Evolutionary conservation across 1,140 invertebrate species (phyloP).

Genomic region (Drosophila watanabei): DNA sequence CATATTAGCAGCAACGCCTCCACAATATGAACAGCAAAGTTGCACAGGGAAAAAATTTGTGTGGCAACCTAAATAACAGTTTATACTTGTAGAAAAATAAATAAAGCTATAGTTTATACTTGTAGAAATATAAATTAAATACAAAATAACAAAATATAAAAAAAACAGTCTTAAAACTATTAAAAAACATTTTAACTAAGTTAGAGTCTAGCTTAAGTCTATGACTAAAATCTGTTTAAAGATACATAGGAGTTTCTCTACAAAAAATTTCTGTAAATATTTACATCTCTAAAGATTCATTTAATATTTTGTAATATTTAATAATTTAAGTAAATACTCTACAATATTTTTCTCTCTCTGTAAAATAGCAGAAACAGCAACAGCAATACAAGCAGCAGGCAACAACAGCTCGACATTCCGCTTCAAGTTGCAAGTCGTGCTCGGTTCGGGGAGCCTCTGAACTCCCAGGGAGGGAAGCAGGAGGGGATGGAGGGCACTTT

Average conservation of each 20-base stretch:
- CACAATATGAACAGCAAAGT: slow-evolving; percentile 26
- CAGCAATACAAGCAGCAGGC: slow-evolving; percentile 16
- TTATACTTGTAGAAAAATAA: neutral
- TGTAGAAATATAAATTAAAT: neutral
- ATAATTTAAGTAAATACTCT: neutral
- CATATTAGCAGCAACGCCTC: slow-evolving; percentile 68
- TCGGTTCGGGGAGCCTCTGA: slow-evolving; percentile 26
- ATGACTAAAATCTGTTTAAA: neutral
- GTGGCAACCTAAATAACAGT: no score
- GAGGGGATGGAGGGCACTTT: neutral
- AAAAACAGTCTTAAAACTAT: neutral
- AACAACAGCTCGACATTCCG: slow-evolving; percentile 57
- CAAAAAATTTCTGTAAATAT: no score
- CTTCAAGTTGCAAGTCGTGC: slow-evolving; percentile 65
- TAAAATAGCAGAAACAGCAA: slow-evolving; percentile 21
- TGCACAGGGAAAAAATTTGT: slow-evolving; percentile 8
- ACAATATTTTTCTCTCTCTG: slow-evolving; percentile 2
- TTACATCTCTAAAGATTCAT: rapidly evolving
- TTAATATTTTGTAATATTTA: neutral
- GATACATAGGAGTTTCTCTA: no score
- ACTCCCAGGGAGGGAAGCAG: neutral
- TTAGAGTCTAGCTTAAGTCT: neutral
- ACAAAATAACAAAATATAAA: neutral
- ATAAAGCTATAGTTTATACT: no score
- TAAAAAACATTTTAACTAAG: neutral